A percentile compares a stretch with the other conserved stretches of the same genome.
Evolutionary conservation across 1,140 invertebrate genomes (phyloP).

Genomic region (Aplysia californica): DNA sequence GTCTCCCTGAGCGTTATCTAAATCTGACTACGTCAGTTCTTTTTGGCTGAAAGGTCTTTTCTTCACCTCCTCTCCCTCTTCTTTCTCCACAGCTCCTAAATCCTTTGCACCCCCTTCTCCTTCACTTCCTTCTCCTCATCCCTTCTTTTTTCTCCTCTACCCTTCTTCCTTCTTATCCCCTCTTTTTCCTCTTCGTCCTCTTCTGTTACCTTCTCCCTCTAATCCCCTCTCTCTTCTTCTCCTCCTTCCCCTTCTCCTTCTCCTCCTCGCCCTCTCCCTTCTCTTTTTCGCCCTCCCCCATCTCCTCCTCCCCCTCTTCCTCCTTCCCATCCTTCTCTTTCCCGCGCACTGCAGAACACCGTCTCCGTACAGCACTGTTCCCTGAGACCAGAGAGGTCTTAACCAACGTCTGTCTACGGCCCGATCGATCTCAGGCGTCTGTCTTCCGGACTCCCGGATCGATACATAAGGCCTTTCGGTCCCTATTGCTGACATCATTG

Average conservation of each 20-base stretch:
- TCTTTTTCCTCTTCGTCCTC: not conserved
- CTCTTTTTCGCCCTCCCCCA: not conserved
- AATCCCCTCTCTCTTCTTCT: not conserved
- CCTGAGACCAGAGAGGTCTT: too few relatives aligned
- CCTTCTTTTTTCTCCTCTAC: not conserved
- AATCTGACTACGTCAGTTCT: not conserved
- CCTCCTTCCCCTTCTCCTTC: not conserved
- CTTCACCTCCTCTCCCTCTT: not conserved
- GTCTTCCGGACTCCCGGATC: too few relatives aligned
- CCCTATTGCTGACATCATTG: too few relatives aligned
- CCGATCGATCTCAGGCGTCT: too few relatives aligned
- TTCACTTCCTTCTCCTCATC: not conserved
- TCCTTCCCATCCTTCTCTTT: not conserved
- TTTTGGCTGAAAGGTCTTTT: not conserved
- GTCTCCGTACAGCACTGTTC: too few relatives aligned
- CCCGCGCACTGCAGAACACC: too few relatives aligned
- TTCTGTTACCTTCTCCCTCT: not conserved
- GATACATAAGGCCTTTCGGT: too few relatives aligned
- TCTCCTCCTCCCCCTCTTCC: not conserved
- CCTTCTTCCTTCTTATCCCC: not conserved
- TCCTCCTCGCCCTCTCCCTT: not conserved
- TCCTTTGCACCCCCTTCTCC: not conserved
- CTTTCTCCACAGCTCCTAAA: not conserved
- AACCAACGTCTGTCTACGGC: too few relatives aligned
- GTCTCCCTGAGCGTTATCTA: not conserved